These are phyloP conservation scores for Crotalus horridus DNA, from an alignment of 2,113 vertebrate species.

Conservation along the genomic window DNA sequence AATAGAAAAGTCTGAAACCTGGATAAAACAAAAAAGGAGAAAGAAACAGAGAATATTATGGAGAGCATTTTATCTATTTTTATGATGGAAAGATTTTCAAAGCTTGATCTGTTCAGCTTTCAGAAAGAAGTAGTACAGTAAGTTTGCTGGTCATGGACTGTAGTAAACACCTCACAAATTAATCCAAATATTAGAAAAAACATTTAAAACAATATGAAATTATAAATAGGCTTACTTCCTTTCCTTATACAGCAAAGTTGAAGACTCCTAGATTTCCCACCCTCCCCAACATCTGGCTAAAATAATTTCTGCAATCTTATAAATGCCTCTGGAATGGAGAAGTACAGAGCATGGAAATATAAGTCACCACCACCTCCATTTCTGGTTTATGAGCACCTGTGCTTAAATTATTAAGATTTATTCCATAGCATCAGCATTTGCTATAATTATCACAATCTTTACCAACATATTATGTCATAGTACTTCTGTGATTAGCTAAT, in stretches of 20 bases:
- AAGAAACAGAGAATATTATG: not conserved
- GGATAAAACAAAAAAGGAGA: not conserved
- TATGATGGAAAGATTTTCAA: not conserved
- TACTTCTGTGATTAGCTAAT: not conserved
- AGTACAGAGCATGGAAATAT: not conserved
- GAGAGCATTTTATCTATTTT: not conserved
- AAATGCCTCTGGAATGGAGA: not conserved
- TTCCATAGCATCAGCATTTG: not conserved
- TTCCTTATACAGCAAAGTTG: not conserved
- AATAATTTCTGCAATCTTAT: not conserved
- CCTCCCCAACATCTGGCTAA: not conserved
- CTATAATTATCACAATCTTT: not conserved
- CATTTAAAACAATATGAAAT: not conserved
- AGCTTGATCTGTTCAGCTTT: not conserved
- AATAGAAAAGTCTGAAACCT: not conserved
- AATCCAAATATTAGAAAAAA: not conserved
- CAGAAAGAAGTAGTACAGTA: not conserved
- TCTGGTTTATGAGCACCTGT: not conserved
- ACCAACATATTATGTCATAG: not conserved
- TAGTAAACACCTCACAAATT: not conserved
- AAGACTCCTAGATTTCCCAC: not conserved
- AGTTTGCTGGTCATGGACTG: not conserved
- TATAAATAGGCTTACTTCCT: not conserved
- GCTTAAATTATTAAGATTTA: not conserved
- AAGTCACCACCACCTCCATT: not conserved